These are phyloP conservation scores for Philaenus spumarius DNA, from an alignment of 1,140 invertebrate genomes.

Conservation along the genomic window DNA sequence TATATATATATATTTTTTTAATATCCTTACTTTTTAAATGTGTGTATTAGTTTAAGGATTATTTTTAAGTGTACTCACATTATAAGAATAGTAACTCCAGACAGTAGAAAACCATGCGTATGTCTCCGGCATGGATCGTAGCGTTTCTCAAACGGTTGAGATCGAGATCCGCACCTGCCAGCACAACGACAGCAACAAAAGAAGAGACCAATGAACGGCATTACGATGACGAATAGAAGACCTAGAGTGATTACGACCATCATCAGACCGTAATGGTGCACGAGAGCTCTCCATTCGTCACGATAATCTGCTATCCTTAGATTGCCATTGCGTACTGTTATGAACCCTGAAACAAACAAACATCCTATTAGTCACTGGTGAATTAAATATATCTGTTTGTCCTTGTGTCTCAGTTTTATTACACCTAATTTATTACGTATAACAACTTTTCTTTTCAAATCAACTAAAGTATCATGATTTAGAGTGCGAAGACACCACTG, in stretches of 20 bases:
- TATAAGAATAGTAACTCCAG: conserved; percentile 58
- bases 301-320: conserved; percentile 34
- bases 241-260: conserved; percentile 47
- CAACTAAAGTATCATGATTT: no score
- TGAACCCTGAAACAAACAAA: no score
- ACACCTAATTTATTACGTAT: no score
- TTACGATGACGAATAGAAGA: conserved; percentile 51
- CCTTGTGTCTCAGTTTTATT: no score
- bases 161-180: conserved; percentile 64
- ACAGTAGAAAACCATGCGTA: conserved; percentile 62
- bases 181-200: conserved; percentile 81
- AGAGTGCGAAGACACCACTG: no score
- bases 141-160: conserved; percentile 70
- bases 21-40: no score
- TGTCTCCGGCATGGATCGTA: conserved; percentile 72
- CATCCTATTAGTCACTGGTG: no score
- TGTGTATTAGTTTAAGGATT: no score
- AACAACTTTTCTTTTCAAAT: no score
- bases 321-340: background rate
- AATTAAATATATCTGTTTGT: no score
- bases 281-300: conserved; percentile 47
- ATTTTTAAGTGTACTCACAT: conserved; percentile 70
- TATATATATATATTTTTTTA: no score
- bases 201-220: conserved; percentile 61
- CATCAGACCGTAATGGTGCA: conserved; percentile 50